These are phyloP conservation scores for Drosophila nigrodunni DNA, from an alignment of 1,140 invertebrate species.

Conservation along the genomic window DNA sequence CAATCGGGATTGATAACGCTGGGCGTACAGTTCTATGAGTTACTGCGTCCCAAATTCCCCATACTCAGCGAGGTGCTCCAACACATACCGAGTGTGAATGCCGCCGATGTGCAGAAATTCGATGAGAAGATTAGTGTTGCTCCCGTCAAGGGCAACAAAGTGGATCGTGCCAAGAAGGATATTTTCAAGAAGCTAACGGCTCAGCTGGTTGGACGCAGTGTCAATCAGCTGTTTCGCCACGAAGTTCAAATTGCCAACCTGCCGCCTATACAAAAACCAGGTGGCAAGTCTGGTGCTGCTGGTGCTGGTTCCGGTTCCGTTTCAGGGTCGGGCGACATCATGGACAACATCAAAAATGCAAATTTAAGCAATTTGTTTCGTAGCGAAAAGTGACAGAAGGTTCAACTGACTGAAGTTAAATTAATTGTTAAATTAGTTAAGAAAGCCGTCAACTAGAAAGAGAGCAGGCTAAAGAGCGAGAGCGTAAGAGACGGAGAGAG, in stretches of 20 bases:
- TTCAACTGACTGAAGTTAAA: conserved; percentile 64
- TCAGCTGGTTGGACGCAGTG: conserved; percentile 91
- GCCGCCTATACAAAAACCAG: conserved; percentile 86
- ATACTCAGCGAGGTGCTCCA: conserved; percentile 88
- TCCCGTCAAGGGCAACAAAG: conserved; percentile 90
- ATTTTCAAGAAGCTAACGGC: conserved; percentile 94
- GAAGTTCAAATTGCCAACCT: conserved; percentile 93
- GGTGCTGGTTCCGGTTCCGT: background rate
- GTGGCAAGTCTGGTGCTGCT: conserved; percentile 36
- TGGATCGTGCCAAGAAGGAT: conserved; percentile 95
- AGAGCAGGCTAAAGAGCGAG: background rate
- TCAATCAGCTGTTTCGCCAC: conserved; percentile 93
- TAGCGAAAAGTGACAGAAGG: conserved; percentile 66
- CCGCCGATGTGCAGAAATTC: conserved; percentile 91
- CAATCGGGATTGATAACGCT: conserved; percentile 78
- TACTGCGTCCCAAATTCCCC: conserved; percentile 90
- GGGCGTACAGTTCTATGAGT: conserved; percentile 90
- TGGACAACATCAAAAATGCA: conserved; percentile 77
- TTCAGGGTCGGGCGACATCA: conserved; percentile 49
- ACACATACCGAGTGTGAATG: conserved; percentile 91
- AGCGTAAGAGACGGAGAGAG: conserved; percentile 8
- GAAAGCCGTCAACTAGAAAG: conserved; percentile 6
- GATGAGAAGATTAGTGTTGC: conserved; percentile 92
- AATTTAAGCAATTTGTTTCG: conserved; percentile 68
- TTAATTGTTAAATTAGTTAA: conserved; percentile 67